phyloP scores from a whole-genome alignment of 2,113 vertebrate species.

The Trogon melanurus region DNA sequence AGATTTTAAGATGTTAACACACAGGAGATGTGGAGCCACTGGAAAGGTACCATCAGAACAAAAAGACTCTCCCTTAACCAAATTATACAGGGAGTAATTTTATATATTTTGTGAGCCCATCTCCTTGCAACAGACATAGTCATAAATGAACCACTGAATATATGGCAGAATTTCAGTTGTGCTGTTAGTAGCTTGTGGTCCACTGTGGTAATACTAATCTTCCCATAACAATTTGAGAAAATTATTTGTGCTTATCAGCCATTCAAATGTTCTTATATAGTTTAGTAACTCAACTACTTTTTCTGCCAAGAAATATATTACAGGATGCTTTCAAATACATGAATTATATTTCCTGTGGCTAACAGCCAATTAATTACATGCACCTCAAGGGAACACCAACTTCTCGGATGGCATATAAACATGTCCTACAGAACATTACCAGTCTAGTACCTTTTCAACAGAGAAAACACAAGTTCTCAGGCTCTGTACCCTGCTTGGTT shows the following conservation, averaged over 20 bases:
- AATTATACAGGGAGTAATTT: neutral
- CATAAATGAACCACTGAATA: neutral
- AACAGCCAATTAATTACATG: neutral
- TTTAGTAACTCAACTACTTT: neutral
- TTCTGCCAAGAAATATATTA: neutral
- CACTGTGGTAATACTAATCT: neutral
- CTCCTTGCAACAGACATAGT: neutral
- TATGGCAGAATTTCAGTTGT: neutral
- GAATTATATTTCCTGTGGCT: neutral
- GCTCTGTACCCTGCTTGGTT: neutral
- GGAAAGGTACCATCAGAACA: neutral
- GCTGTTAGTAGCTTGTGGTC: neutral
- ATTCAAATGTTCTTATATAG: neutral
- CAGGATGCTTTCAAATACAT: neutral
- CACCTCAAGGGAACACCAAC: neutral
- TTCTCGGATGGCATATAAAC: neutral
- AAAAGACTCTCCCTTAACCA: neutral
- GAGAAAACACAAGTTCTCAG: neutral
- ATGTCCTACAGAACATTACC: neutral
- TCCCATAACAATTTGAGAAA: neutral
- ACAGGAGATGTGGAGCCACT: neutral
- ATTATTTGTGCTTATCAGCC: neutral
- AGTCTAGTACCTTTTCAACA: neutral
- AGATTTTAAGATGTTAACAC: neutral
- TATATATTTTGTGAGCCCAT: neutral